Base-by-base conservation (phyloP, 2,888 invertebrate genomes). In the Stictocephala bisonia region DNA sequence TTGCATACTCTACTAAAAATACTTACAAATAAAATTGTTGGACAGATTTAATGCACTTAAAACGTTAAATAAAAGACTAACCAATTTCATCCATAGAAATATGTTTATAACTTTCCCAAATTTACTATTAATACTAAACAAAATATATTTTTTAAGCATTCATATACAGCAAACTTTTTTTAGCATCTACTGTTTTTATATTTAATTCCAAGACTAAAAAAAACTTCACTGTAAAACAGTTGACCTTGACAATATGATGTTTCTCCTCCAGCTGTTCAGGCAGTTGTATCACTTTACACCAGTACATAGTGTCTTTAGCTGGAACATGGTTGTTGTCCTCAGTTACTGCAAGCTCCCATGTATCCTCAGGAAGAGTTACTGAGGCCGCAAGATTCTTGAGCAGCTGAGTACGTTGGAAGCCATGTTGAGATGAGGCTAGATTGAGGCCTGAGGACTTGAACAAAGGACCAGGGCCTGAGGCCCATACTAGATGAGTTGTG, bases 261-360 rank as follows among this genome's bases (percentile, higher is more conserved):
- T 88, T 88, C 74, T 86, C 80, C 6, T 80, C 84, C 53, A 94
- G 85, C 71, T 87, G 86, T 4, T 89, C 86, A 0, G 96, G 95
- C 13, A 99, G 84, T 81, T 91, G 91, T 66, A 93, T 88, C 3
- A 97, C 89, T 74, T 92, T 91, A 82, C 99, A 99, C 98, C 99
- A 99, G 82, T 99, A 99, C 0, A 97, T 98, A 0, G 99, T 99
- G 80, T 98, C 97, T 11, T 84, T 86, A 1, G 86, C 86, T 0
- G 98, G 98, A 2, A 99, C 91, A 74, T 88, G 85, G 0, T 94
- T 88, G 56, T 89, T 85, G 68, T 90, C 85, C 20, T 90, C 87
- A 0, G 88, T 85, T 24, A 95, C 85, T 72, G 89, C 88, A 27
- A 92, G 83, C 72, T 86, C 84, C 82, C 88, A 87, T 0, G 90